Percentiles rank a stretch among this genome's conserved stretches.
phyloP scores from a whole-genome alignment of 2,113 vertebrate species.

The Chaetops frenatus region DNA sequence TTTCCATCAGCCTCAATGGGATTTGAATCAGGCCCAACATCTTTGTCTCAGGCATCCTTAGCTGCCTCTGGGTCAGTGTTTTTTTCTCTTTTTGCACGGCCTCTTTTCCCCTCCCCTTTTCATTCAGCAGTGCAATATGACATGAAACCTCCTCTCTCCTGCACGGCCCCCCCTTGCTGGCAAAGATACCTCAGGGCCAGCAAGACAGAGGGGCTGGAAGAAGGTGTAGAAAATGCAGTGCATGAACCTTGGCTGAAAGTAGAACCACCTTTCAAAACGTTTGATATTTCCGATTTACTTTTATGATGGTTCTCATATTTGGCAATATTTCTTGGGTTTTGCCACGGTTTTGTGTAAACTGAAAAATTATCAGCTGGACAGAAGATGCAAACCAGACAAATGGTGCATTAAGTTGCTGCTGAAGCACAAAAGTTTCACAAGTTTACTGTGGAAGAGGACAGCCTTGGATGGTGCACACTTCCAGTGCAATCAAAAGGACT shows the following conservation, averaged over 20 bases:
- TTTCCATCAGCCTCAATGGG: background rate
- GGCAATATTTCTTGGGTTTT: background rate
- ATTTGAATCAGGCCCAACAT: background rate
- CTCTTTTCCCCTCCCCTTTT: background rate
- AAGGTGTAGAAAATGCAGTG: background rate
- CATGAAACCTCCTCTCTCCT: background rate
- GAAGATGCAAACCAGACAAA: background rate
- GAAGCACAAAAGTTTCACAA: background rate
- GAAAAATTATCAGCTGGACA: background rate
- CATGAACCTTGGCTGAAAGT: background rate
- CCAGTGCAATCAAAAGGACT: background rate
- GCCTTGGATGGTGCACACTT: rapidly evolving
- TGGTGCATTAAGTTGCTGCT: background rate
- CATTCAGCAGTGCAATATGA: background rate
- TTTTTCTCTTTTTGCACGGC: background rate
- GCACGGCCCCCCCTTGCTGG: no score
- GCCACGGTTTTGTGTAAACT: background rate
- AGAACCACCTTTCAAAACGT: background rate
- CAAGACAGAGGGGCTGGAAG: rapidly evolving
- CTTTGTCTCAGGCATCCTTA: background rate
- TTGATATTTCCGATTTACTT: background rate
- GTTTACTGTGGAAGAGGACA: background rate
- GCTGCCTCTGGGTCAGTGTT: background rate
- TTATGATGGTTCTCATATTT: background rate
- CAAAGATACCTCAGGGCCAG: background rate